Evolutionary conservation across 2,797 vertebrate genomes (phyloP), one percentile per base, ranked within the genome.

Genomic region (Pseudotriccus pelzelni): DNA sequence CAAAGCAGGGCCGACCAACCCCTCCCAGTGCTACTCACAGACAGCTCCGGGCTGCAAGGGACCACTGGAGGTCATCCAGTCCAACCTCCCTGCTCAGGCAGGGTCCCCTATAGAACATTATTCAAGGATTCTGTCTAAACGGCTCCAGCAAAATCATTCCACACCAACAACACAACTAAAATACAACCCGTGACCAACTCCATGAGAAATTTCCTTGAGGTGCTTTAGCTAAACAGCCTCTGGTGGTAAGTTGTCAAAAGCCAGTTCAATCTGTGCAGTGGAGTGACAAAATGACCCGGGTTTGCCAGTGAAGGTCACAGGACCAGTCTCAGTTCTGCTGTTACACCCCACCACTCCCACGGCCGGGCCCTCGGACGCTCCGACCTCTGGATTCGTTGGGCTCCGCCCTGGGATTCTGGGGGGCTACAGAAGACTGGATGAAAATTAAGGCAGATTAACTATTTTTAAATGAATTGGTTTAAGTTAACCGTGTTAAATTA

Each of bases 391-490:
- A 1, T 25, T 18, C 20, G 3, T 2, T 49, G 50, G 58, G 49
- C 17, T 34, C 50, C 27, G 32, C 5, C 1, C 2, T 4, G 8
- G 7, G 1, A 34, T 47, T 18, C 37, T 23, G 1, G 0, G 13
- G 41, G 49, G 41, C 44, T 18, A 18, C 3, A 6, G 50, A 77
- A 80, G 47, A 44, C 30, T 8, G 4, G 9, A 21, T 8, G 50
- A 77, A 87, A 72, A 58, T 63, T 30, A 69, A 47, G 32, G 68
- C 47, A n/a, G 50, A 84, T 56, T 49, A 64, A 70, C 50, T 84
- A 46, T 27, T 91, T 81, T 34, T 14, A 62, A 58, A 46, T 6
- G 6, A 53, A 23, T 53, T 27, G 7, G 6, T 41, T 74, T 52
- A 81, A 77, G 70, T 69, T 41, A 82, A 58, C 60, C 20, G 32